These are phyloP conservation scores for Drosophila sproati DNA, from an alignment of 1,140 invertebrate species.

Conservation along the genomic window DNA sequence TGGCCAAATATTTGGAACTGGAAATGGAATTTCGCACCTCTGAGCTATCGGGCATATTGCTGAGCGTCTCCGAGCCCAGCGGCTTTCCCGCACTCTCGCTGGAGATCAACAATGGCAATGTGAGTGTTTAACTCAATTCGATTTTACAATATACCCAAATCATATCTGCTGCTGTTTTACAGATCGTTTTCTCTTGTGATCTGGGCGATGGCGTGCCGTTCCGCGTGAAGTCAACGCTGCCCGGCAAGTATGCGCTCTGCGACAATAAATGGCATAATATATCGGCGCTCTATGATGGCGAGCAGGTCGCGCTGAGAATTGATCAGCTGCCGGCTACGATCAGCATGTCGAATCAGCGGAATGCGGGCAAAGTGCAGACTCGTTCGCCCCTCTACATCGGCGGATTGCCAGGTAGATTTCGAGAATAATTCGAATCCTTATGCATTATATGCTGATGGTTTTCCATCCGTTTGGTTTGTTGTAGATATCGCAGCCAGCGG, in stretches of 20 bases:
- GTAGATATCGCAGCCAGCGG: slow-evolving; percentile 88
- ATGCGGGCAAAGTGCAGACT: slow-evolving; percentile 76
- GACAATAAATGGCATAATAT: slow-evolving; percentile 95
- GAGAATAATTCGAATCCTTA: background rate
- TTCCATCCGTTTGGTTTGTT: slow-evolving; percentile 66
- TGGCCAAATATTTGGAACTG: slow-evolving; percentile 89
- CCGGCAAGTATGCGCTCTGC: slow-evolving; percentile 89
- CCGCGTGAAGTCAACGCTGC: slow-evolving; percentile 86
- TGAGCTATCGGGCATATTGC: slow-evolving; percentile 91
- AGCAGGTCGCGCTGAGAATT: slow-evolving; percentile 89
- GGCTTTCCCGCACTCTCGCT: slow-evolving; percentile 89
- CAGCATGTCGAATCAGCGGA: slow-evolving; percentile 62
- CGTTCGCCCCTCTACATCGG: slow-evolving; percentile 92
- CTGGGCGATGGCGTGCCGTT: slow-evolving; percentile 88
- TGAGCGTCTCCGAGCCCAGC: slow-evolving; percentile 89
- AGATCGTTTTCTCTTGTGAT: slow-evolving; percentile 90
- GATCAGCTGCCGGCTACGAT: slow-evolving; percentile 88
- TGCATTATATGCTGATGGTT: background rate
- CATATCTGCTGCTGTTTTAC: slow-evolving; percentile 16
- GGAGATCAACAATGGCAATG: slow-evolving; percentile 91
- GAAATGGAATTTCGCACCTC: slow-evolving; percentile 93
- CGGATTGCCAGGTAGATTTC: slow-evolving; percentile 90
- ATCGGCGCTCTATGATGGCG: slow-evolving; percentile 89
- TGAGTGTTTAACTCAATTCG: slow-evolving; percentile 69
- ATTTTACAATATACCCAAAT: background rate